phyloP scores from a whole-genome alignment of 2,888 invertebrate genomes.

The Andrena hattorfiana region DNA sequence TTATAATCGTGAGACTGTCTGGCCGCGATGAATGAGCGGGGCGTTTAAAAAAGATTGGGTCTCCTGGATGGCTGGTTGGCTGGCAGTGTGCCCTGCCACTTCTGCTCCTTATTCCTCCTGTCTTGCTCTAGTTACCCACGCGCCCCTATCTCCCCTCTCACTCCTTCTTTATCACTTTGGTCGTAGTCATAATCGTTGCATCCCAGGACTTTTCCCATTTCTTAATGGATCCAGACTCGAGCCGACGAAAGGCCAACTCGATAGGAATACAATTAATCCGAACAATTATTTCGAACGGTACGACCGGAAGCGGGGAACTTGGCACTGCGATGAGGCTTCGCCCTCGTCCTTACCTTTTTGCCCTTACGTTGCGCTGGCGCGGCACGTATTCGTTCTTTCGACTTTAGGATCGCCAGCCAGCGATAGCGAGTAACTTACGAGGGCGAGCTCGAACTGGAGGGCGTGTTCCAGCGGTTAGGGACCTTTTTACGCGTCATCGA shows the following conservation, averaged over 20 bases:
- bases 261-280: constrained; percentile 73
- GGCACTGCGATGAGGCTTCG: constrained; percentile 1
- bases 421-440: constrained; percentile 41
- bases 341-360: background rate
- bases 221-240: constrained; percentile 65
- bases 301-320: constrained; percentile 50
- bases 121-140: constrained; percentile 16
- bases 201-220: constrained; percentile 59
- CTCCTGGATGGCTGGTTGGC: constrained; percentile 76
- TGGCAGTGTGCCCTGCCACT: constrained; percentile 76
- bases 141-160: background rate
- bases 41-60: constrained; percentile 81
- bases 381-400: constrained; percentile 36
- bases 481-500: constrained; percentile 33
- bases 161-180: constrained; percentile 32
- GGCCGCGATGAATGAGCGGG: constrained; percentile 79
- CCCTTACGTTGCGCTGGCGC: constrained; percentile 20
- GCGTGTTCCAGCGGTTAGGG: constrained; percentile 17
- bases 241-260: constrained; percentile 54
- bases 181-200: constrained; percentile 55
- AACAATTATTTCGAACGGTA: constrained; percentile 72
- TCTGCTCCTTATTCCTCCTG: constrained; percentile 51
- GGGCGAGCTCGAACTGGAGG: constrained; percentile 4
- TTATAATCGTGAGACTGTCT: constrained; percentile 83
- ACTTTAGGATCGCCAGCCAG: constrained; percentile 16